A percentile compares a stretch with the other conserved stretches of the same genome.
Evolutionary conservation across 2,888 invertebrate species (phyloP).

Genomic region (Caenorhabditis sinica): DNA sequence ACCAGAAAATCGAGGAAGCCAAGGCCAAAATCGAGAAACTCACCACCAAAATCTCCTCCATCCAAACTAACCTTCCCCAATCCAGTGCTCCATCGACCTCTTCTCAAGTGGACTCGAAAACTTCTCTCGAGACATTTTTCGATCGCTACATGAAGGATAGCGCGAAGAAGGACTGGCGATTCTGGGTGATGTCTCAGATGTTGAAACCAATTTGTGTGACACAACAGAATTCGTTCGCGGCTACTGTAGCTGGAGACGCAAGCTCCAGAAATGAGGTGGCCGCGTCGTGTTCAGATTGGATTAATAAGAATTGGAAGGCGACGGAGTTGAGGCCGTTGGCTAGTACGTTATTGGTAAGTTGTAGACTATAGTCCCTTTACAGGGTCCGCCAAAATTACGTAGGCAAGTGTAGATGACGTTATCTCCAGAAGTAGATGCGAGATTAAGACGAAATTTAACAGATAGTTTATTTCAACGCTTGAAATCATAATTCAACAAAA

Average conservation of each 20-base stretch:
- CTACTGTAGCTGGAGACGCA: conserved; percentile 62
- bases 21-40: conserved; percentile 67
- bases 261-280: conserved; percentile 69
- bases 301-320: conserved; percentile 74
- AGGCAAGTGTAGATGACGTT: too few species aligned
- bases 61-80: conserved; percentile 81
- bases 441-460: too few species aligned
- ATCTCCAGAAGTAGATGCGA: too few species aligned
- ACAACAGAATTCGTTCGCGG: conserved; percentile 68
- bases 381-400: too few species aligned
- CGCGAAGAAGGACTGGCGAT: conserved; percentile 78
- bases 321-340: conserved; percentile 79
- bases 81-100: conserved; percentile 60
- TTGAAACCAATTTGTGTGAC: conserved; percentile 72
- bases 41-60: conserved; percentile 73
- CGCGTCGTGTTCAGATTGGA: conserved; percentile 72
- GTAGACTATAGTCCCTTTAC: too few species aligned
- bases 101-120: conserved; percentile 70
- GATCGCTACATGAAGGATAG: conserved; percentile 77
- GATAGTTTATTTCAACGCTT: too few species aligned
- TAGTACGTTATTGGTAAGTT: conserved; percentile 76
- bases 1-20: conserved; percentile 48
- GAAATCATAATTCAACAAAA: too few species aligned
- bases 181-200: conserved; percentile 80
- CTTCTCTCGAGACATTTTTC: conserved; percentile 71